Evolutionary conservation across 64 coral and sea anemone species (phyloP), one percentile per base, ranked within the genome.

Genomic region (Platygyra sinensis): DNA sequence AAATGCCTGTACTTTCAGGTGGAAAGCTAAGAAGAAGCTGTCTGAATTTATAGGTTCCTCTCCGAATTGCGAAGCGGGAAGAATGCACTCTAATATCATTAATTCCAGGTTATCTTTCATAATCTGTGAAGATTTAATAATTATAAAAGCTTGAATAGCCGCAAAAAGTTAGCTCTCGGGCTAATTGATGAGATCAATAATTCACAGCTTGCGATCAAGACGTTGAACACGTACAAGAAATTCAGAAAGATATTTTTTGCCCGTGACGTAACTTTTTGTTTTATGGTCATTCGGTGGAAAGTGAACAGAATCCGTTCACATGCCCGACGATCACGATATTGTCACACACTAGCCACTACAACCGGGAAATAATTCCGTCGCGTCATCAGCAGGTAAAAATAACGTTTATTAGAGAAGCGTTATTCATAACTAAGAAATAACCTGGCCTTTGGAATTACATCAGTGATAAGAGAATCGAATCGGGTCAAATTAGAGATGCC

Each of bases 171-270:
- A 77, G 74, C 42, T 42, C 74, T 49, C 19, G n/a, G 36, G 74
- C 36, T 50, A 77, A 77, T 77, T 24, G 20, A 49, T 8, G 74
- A 77, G 32, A 77, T 77, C 19, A 77, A 77, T 77, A 51, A 77
- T 77, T 77, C 19, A 77, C 10, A 0, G 38, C 30, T 38, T 39
- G 31, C 31, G 20, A 14, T 24, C 42, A 49, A 11, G 15, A 10
- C 17, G 18, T 0, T 4, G 38, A 39, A 31, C 42, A 7, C 42
- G 42, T 46, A 15, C 10, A 57, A 14, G 10, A 57, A 57, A 57
- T 57, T 57, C 15, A 16, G 2, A 16, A 57, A 16, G 15, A 57
- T 14, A 57, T 14, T 57, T 57, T 57, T 16, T 2, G 9, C 54
- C 54, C 1, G 54, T 57, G 54, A 57, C 54, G 54, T 57, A 57